Evolutionary conservation across 1,140 invertebrate species (phyloP).

Genomic region (Polyergus mexicanus): DNA sequence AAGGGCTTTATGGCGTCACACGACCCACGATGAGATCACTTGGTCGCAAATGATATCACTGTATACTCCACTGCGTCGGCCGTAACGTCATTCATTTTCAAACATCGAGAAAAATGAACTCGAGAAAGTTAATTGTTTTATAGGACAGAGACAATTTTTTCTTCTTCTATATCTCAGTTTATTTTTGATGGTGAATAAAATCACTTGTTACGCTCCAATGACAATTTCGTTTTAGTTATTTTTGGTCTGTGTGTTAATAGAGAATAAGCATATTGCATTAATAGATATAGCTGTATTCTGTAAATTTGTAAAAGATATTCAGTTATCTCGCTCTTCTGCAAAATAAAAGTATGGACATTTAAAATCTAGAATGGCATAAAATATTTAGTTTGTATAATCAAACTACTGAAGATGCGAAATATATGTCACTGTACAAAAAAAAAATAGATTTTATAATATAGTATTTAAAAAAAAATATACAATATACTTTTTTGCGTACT

Average conservation of each 20-base stretch:
- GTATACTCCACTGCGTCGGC: not conserved
- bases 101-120: conserved; percentile 17
- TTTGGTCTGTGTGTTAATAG: not conserved
- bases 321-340: not conserved
- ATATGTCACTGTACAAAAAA: not conserved
- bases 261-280: not conserved
- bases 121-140: not conserved
- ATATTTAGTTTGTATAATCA: not conserved
- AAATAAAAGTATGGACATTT: not conserved
- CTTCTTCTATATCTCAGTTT: not conserved
- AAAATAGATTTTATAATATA: conserved; percentile 20
- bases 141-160: conserved; percentile 11
- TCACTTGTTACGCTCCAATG: not conserved
- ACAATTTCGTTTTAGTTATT: conserved; percentile 25
- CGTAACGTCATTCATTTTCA: conserved; percentile 35
- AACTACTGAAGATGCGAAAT: not conserved
- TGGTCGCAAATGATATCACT: conserved; percentile 44
- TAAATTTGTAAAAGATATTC: not conserved
- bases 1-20: conserved; percentile 35
- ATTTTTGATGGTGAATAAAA: conserved; percentile 19
- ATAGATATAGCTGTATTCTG: not conserved
- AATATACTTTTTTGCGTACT: not conserved
- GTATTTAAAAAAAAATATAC: conserved; percentile 1
- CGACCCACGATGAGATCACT: conserved; percentile 46
- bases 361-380: not conserved